These are phyloP conservation scores for Nymphalis io DNA, from an alignment of 1,140 invertebrate species.

Conservation along the genomic window DNA sequence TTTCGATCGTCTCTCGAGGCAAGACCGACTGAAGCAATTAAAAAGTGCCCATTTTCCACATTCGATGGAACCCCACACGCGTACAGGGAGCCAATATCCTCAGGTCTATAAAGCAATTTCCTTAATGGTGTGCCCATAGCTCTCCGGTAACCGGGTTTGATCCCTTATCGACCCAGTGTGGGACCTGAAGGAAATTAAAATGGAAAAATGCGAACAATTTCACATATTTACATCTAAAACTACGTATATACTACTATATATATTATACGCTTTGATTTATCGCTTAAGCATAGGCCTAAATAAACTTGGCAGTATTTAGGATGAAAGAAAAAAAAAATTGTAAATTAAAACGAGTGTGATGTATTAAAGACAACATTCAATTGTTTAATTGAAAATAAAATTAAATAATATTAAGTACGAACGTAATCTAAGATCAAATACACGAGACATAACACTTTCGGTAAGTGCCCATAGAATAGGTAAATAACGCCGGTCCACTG, in stretches of 20 bases:
- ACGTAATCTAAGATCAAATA: slow-evolving; percentile 22
- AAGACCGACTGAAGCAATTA: slow-evolving; percentile 6
- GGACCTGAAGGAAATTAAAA: slow-evolving; percentile 37
- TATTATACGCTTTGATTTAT: too few species aligned
- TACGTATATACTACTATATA: neutral
- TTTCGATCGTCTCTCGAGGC: neutral
- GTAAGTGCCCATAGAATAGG: slow-evolving; percentile 9
- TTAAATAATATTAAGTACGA: slow-evolving; percentile 14
- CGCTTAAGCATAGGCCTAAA: too few species aligned
- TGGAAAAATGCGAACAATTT: slow-evolving; percentile 19
- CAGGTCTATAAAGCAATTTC: slow-evolving; percentile 64
- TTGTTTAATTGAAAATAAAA: neutral
- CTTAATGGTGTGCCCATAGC: slow-evolving; percentile 59
- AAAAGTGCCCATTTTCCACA: neutral
- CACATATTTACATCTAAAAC: neutral
- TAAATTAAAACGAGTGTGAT: neutral
- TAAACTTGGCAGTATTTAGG: too few species aligned
- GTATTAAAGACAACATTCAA: neutral
- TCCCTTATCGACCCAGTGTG: slow-evolving; percentile 36
- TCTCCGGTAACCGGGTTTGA: slow-evolving; percentile 47
- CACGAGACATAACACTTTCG: slow-evolving; percentile 1
- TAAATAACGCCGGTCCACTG: slow-evolving; percentile 1
- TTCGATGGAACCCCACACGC: slow-evolving; percentile 6
- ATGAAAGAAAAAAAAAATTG: neutral
- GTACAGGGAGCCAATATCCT: slow-evolving; percentile 43